Evolutionary conservation across 1,140 invertebrate species (phyloP), one percentile per base, ranked within the genome.

Genomic region (Anastatus disparis): DNA sequence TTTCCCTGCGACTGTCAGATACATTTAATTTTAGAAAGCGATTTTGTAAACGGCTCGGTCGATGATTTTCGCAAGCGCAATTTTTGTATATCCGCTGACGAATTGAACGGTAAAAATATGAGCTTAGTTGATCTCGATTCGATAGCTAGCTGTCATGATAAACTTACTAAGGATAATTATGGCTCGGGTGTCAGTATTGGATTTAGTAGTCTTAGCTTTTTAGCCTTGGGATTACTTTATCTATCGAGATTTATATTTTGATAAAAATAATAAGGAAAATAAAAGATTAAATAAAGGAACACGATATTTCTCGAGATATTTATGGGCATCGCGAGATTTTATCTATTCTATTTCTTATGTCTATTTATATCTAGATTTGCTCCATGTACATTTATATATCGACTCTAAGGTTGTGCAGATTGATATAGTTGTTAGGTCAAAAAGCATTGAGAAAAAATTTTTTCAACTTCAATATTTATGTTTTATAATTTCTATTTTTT

Each of bases 1-100:
- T 93, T 95, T 77, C 93, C 93, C 0, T 95, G 93, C 78, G 93
- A 94, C 80, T 95, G 93, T 74, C 92, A 93, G 70, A 88, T 92
- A 4, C 91, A 93, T 74, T 90, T 91, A 40, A 87, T 94, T 10
- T 83, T 94, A 12, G 89, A 90, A 26, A 92, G 92, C 55, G 91
- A 92, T 13, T 86, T 94, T 56, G 90, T 90, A 4, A 89, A 93
- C 75, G 89, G 89, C 1, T 88, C 89, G 15, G 76, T 84, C 29
- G 84, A 84, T 42, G 89, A 92, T 27, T 94, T 95, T 77, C 87
- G 90, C 15, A 86, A 88, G n/a, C 90, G 89, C 42, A 95, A 95
- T 82, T 93, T 88, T 79, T 95, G 93, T 84, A 94, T 95, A 76
- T 94, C 93, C 10, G 93, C 93, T 31, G 44, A 53, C 70, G 93